Base-by-base conservation (phyloP, 37 sponge, comb jelly and placozoan species). In the Lycopodina hypogea region DNA sequence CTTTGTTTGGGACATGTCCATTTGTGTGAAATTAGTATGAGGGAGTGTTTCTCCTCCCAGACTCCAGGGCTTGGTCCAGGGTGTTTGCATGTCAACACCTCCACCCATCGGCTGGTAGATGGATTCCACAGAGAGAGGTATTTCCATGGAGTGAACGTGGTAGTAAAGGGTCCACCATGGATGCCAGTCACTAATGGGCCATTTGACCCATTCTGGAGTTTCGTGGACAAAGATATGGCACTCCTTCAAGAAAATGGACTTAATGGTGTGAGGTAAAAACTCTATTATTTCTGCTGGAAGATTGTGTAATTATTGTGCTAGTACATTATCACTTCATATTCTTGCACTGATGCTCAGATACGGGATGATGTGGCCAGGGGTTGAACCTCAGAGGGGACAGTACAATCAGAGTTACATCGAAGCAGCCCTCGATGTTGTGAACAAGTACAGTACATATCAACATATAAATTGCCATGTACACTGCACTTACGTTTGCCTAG, bases 361-460 rank as follows among this genome's bases (percentile, higher is more conserved):
- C 2, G 96, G 96, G 0, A 81, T 92, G 83, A 95, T 95, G 96
- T 95, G 96, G 96, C 90, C 93, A 8, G 96, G 96, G 65, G 93
- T 78, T 24, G 96, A 95, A 63, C 90, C 96, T 21, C 60, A 75
- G 68, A 78, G 69, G 37, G 96, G 90, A 19, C 30, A 77, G 26
- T 95, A 84, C 78, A 95, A 95, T 59, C 79, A 91, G 55, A 89
- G 90, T 18, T 95, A 95, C 86, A 80, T 92, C 42, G 74, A 68
- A 30, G 74, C 77, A 40, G 70, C 88, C 42, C 81, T 78, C 56
- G 58, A 57, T 0, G 30, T 87, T 22, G 74, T 94, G 15, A 79
- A 80, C 41, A 77, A 38, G 86, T 88, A 56, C 42, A 45, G 48
- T 9, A 78, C 33, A 2, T 23, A 11, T 22, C 56, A 68, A 6